These are phyloP conservation scores for Pandemis heparana DNA, from an alignment of 2,888 invertebrate genomes.

Conservation along the genomic window DNA sequence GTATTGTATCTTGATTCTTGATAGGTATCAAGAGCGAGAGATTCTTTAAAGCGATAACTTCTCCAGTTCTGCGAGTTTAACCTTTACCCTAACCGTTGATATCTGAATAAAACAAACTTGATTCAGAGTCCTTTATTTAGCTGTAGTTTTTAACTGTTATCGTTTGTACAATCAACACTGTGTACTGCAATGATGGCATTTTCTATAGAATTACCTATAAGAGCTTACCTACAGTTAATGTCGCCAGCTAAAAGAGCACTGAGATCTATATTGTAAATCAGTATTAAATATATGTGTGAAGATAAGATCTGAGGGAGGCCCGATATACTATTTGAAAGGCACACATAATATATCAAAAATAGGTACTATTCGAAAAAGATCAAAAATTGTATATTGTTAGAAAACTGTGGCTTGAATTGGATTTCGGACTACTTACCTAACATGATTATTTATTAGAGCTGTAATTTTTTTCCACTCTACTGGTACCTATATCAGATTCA, in stretches of 20 bases:
- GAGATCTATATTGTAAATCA: background rate
- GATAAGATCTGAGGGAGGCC: too few species aligned
- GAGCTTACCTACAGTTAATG: background rate
- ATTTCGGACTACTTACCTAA: too few species aligned
- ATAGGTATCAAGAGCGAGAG: background rate
- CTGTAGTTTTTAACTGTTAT: background rate
- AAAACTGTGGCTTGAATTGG: too few species aligned
- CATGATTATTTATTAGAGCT: too few species aligned
- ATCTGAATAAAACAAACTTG: background rate
- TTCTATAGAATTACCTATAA: background rate
- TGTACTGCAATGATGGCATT: background rate
- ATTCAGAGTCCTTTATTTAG: background rate
- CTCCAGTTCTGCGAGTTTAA: background rate
- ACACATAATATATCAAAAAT: too few species aligned
- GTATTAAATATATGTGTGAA: background rate
- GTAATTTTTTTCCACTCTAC: too few species aligned
- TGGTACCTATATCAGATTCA: too few species aligned
- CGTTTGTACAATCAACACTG: background rate
- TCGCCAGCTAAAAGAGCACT: background rate
- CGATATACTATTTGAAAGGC: too few species aligned
- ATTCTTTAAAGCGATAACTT: slow-evolving; percentile 6
- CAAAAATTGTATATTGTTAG: too few species aligned
- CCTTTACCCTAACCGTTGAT: background rate
- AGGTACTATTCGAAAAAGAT: too few species aligned
- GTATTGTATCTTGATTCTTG: slow-evolving; percentile 7